A percentile compares a stretch with the other conserved stretches of the same genome.
These are phyloP conservation scores for Todiramphus saurophagus DNA, from an alignment of 2,113 vertebrate genomes.

Conservation along the genomic window DNA sequence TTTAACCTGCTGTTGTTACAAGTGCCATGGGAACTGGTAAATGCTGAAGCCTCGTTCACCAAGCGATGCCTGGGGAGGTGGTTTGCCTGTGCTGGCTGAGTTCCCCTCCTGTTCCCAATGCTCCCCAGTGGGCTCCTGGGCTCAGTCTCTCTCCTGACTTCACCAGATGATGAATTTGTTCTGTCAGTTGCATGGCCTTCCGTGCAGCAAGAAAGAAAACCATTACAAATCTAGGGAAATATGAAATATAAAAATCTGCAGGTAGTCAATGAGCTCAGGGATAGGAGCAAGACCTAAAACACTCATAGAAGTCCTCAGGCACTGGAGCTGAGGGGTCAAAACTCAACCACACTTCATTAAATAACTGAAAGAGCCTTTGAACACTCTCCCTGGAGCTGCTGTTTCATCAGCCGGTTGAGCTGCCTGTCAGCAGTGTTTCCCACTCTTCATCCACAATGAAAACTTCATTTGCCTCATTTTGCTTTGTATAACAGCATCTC, in stretches of 20 bases:
- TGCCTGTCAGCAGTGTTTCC: neutral
- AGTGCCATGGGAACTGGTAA: neutral
- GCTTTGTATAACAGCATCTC: neutral
- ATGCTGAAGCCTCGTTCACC: neutral
- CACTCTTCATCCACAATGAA: neutral
- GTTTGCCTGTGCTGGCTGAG: neutral
- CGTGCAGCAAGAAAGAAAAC: neutral
- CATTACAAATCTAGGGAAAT: neutral
- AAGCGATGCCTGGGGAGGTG: neutral
- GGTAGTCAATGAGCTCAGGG: neutral
- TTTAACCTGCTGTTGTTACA: neutral
- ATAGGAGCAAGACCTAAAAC: neutral
- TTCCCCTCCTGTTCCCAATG: neutral
- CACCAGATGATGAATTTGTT: neutral
- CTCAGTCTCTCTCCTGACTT: rapidly evolving
- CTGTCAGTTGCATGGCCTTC: neutral
- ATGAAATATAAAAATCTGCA: neutral
- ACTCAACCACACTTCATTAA: slow-evolving; percentile 29
- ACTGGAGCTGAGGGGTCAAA: neutral
- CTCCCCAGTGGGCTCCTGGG: neutral
- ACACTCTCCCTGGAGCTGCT: neutral
- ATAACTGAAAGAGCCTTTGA: neutral
- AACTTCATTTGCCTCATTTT: neutral
- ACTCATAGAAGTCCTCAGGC: neutral
- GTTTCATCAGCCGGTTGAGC: neutral